Percentiles rank a stretch among this genome's conserved stretches.
Conservation (phyloP, 1,140 invertebrate genomes). For the Drosophila nasuta region DNA sequence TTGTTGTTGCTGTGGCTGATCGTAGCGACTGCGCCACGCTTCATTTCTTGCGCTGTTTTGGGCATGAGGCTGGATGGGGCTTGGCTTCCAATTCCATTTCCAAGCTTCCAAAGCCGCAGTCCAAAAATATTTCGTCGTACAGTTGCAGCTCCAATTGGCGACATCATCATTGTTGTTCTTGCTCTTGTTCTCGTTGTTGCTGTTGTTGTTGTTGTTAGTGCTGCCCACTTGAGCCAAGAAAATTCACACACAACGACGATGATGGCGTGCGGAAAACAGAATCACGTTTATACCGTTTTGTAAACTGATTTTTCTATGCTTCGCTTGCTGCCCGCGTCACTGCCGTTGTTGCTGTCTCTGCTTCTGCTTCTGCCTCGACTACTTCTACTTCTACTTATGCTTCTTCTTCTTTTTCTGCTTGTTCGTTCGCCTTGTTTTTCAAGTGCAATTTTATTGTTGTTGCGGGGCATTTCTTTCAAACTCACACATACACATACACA, state of each 20-base stretch:
- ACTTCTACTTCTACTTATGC: slow-evolving; percentile 10
- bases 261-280: slow-evolving; percentile 59
- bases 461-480: slow-evolving; percentile 46
- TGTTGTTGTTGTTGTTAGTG: slow-evolving; percentile 30
- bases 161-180: slow-evolving; percentile 36
- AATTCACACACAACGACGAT: slow-evolving; percentile 55
- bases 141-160: slow-evolving; percentile 70
- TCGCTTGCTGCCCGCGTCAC: slow-evolving; percentile 7
- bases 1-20: slow-evolving; percentile 34
- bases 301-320: slow-evolving; percentile 71
- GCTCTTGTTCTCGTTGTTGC: slow-evolving; percentile 10
- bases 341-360: background rate
- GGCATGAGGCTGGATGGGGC: slow-evolving; percentile 21
- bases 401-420: background rate
- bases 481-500: slow-evolving; percentile 33
- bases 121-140: slow-evolving; percentile 54
- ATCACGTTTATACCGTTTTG: slow-evolving; percentile 83
- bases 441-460: slow-evolving; percentile 74
- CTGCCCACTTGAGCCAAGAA: slow-evolving; percentile 52
- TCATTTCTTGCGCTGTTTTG: slow-evolving; percentile 55
- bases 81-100: slow-evolving; percentile 30
- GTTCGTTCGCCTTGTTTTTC: slow-evolving; percentile 53
- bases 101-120: background rate
- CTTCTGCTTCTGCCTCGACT: background rate
- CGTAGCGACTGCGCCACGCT: slow-evolving; percentile 62